Conservation (phyloP, 2,888 invertebrate genomes). For the Cheilosia soror region DNA sequence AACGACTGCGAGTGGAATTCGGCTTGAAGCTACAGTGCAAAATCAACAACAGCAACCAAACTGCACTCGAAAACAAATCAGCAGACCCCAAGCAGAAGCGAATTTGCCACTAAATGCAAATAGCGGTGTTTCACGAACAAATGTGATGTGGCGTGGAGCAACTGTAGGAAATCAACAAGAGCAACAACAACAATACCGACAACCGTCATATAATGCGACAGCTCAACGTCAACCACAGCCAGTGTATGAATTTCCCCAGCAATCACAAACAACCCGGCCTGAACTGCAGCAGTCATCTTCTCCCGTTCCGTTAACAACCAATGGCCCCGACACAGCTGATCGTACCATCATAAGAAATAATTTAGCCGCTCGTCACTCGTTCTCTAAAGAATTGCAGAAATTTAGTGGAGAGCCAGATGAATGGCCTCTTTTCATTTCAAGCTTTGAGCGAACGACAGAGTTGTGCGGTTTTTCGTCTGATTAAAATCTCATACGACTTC, state of each 20-base stretch:
- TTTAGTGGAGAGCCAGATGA: conserved; percentile 62
- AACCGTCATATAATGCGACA: not conserved
- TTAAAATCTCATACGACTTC: conserved; percentile 60
- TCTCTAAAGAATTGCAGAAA: conserved; percentile 51
- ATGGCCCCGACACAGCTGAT: not conserved
- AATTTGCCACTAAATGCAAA: not conserved
- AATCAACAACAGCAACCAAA: not conserved
- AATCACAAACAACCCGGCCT: not conserved
- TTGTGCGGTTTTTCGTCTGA: conserved; percentile 53
- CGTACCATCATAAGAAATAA: conserved; percentile 24
- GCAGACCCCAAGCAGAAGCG: not conserved
- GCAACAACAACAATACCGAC: not conserved
- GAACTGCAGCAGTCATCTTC: not conserved
- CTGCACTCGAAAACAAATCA: not conserved
- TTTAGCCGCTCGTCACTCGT: conserved; percentile 56
- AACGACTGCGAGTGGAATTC: no score
- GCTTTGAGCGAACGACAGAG: conserved; percentile 62
- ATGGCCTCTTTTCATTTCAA: conserved; percentile 65
- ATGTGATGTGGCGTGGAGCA: not conserved
- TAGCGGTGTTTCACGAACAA: not conserved
- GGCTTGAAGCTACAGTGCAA: not conserved
- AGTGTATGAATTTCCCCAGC: not conserved
- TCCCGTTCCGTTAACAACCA: not conserved
- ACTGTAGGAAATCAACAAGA: not conserved
- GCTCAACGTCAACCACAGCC: not conserved